These are phyloP conservation scores for Seira ritae DNA, from an alignment of 2,888 invertebrate genomes.

Conservation along the genomic window DNA sequence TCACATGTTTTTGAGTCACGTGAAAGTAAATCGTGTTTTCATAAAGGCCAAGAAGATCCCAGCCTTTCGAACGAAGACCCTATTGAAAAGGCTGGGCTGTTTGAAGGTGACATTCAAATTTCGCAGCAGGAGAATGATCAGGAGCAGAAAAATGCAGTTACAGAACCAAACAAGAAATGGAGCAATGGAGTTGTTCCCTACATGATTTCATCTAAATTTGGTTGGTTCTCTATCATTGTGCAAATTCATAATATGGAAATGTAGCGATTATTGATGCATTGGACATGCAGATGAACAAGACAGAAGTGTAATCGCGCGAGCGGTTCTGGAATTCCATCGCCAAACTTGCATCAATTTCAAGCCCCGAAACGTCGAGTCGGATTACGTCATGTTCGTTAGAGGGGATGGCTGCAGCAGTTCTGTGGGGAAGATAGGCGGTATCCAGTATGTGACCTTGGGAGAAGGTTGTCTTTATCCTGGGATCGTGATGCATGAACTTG, in stretches of 20 bases:
- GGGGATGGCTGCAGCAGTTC: conserved; percentile 77
- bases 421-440: conserved; percentile 78
- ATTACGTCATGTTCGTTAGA: conserved; percentile 75
- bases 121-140: conserved; percentile 6
- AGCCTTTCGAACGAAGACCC: conserved; percentile 50
- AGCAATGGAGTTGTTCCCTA: conserved; percentile 74
- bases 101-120: conserved; percentile 68
- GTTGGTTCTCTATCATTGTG: too few relatives aligned
- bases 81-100: conserved; percentile 68
- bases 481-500: conserved; percentile 74
- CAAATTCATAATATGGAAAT: background rate
- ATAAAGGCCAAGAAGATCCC: background rate
- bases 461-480: conserved; percentile 76
- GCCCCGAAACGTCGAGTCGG: conserved; percentile 74
- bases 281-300: conserved; percentile 70
- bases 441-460: conserved; percentile 77
- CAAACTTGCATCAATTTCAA: conserved; percentile 75
- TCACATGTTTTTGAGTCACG: background rate
- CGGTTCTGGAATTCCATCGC: conserved; percentile 76
- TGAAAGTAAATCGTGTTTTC: background rate
- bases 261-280: conserved; percentile 2
- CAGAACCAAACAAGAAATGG: conserved; percentile 73
- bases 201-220: conserved; percentile 74
- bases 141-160: conserved; percentile 73
- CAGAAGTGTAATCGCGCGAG: conserved; percentile 76